phyloP scores from a whole-genome alignment of 2,888 invertebrate species.

The Caenorhabditis sp. region DNA sequence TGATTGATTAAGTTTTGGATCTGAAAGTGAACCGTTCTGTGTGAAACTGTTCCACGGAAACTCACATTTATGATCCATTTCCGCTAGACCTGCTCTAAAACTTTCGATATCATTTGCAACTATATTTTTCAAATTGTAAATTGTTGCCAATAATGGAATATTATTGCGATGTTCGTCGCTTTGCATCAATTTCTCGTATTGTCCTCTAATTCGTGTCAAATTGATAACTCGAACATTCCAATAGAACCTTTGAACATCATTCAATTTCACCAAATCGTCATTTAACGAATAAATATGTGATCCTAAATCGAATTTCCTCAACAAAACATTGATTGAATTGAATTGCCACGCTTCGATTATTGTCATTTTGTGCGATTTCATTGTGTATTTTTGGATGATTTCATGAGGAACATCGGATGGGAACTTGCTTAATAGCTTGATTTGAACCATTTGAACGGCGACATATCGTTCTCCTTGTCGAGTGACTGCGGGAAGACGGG shows the following conservation, averaged over 20 bases:
- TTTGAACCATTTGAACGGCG: slow-evolving; percentile 65
- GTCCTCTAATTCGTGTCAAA: slow-evolving; percentile 42
- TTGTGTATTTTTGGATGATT: slow-evolving; percentile 47
- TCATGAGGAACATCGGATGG: slow-evolving; percentile 57
- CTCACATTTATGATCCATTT: neutral
- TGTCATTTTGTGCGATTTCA: slow-evolving; percentile 62
- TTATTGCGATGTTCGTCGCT: slow-evolving; percentile 31
- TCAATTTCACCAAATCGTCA: neutral
- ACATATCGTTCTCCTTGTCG: slow-evolving; percentile 37
- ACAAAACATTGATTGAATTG: slow-evolving; percentile 60
- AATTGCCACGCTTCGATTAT: slow-evolving; percentile 59
- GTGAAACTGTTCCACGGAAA: too few relatives aligned
- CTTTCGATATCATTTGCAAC: neutral
- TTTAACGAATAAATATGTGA: slow-evolving; percentile 30
- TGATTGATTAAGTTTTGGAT: too few relatives aligned
- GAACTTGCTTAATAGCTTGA: slow-evolving; percentile 60
- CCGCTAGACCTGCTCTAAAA: neutral
- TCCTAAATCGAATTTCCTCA: slow-evolving; percentile 60
- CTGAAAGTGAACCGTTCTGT: too few relatives aligned
- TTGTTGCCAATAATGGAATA: slow-evolving; percentile 34
- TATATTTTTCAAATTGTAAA: neutral
- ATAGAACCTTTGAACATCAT: slow-evolving; percentile 62
- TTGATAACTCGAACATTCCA: slow-evolving; percentile 62
- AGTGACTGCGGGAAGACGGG: slow-evolving; percentile 49
- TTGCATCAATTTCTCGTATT: slow-evolving; percentile 46